Conservation (phyloP, 2,113 vertebrate species). For the Macaca fascicularis region DNA sequence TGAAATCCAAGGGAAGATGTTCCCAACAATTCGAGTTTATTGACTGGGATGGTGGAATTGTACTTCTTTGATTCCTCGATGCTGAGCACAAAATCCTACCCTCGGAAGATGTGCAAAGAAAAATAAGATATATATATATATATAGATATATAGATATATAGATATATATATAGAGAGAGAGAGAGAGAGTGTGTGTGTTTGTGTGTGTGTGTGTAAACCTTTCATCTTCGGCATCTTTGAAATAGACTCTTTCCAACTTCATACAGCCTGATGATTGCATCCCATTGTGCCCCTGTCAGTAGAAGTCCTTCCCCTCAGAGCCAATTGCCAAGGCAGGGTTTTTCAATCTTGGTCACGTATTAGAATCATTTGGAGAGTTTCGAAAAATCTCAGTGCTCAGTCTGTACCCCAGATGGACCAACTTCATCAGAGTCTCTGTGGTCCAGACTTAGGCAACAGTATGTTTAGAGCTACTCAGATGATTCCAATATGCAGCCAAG, state of each 20-base stretch:
- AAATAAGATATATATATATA: too few species aligned
- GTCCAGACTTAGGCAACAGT: not conserved
- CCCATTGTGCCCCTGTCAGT: not conserved
- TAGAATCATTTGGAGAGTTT: not conserved
- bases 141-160: too few species aligned
- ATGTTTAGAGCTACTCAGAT: not conserved
- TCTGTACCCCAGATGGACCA: not conserved
- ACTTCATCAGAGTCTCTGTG: not conserved
- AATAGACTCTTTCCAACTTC: not conserved
- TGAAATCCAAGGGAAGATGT: not conserved
- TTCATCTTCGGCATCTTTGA: not conserved
- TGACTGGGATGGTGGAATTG: not conserved
- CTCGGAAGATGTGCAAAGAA: not conserved
- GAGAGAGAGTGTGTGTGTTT: fast-evolving
- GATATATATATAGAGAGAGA: too few species aligned
- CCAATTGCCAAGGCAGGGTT: not conserved
- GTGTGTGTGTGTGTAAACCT: not conserved
- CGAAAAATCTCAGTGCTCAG: not conserved
- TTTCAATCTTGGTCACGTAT: not conserved
- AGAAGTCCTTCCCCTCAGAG: not conserved
- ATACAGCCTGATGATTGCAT: not conserved
- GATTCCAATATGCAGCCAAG: not conserved
- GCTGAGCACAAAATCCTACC: not conserved
- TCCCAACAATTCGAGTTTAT: not conserved
- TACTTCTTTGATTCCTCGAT: not conserved